A percentile compares a stretch with the other conserved stretches of the same genome.
Evolutionary conservation across 2,797 vertebrate genomes (phyloP).

Genomic region (Coreius guichenoti): DNA sequence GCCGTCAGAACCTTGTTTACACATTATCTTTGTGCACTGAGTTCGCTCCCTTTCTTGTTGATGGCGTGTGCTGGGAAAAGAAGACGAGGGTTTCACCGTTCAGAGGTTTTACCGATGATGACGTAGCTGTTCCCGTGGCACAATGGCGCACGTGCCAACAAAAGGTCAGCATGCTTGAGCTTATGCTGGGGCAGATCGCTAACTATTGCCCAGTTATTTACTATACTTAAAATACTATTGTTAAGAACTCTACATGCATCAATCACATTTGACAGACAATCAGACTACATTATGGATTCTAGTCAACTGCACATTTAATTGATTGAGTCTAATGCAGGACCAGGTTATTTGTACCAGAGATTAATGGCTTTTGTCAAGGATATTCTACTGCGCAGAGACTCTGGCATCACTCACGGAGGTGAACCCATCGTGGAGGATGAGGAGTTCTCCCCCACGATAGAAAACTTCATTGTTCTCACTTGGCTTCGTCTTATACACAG

Average conservation of each 20-base stretch:
- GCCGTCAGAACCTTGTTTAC: background rate
- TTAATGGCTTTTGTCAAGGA: background rate
- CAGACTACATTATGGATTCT: slow-evolving; percentile 3
- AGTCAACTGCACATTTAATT: background rate
- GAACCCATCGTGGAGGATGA: background rate
- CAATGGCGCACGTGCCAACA: background rate
- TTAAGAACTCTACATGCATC: background rate
- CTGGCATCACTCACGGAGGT: background rate
- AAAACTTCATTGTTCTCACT: background rate
- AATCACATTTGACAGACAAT: background rate
- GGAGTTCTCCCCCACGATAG: background rate
- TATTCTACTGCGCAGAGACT: background rate
- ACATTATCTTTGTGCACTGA: background rate
- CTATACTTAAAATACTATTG: too few species aligned
- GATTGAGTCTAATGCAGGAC: background rate
- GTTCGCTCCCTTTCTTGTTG: background rate
- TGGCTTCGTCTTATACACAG: background rate
- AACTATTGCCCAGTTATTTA: too few species aligned
- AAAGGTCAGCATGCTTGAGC: background rate
- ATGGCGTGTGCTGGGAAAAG: background rate
- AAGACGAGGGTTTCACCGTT: background rate
- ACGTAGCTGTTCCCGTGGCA: background rate
- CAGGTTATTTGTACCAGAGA: background rate
- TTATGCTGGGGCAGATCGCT: background rate
- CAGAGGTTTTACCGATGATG: background rate